Conservation (phyloP, 2,113 vertebrate genomes). For the Thalassoma bifasciatum region DNA sequence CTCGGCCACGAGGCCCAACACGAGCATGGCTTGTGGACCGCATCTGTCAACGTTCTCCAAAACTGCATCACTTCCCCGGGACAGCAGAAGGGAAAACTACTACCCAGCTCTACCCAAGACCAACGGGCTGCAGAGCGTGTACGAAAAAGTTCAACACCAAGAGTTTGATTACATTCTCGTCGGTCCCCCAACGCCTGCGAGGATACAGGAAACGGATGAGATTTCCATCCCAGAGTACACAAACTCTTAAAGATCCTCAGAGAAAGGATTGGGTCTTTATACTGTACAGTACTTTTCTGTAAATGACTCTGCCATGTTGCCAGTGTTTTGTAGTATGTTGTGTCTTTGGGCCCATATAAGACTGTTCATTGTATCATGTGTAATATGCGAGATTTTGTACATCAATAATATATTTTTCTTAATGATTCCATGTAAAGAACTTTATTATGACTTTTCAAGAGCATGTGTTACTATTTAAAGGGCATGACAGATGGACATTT, state of each 20-base stretch:
- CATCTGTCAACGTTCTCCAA: conserved; percentile 92
- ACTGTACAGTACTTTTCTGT: conserved; percentile 72
- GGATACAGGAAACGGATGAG: conserved; percentile 93
- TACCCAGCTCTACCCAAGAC: conserved; percentile 92
- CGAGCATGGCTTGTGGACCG: conserved; percentile 78
- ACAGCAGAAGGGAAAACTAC: conserved; percentile 90
- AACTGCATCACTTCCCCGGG: conserved; percentile 91
- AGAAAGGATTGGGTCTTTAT: conserved; percentile 46
- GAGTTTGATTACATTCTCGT: conserved; percentile 92
- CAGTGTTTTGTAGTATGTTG: conserved; percentile 76
- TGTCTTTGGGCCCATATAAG: conserved; percentile 75
- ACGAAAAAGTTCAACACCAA: conserved; percentile 93
- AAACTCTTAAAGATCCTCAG: conserved; percentile 78
- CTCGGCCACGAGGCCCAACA: conserved; percentile 87
- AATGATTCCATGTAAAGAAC: conserved; percentile 78
- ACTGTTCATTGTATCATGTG: conserved; percentile 82
- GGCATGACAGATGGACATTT: conserved; percentile 69
- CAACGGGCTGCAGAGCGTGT: conserved; percentile 92
- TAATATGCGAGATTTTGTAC: conserved; percentile 85
- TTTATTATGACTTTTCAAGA: conserved; percentile 79
- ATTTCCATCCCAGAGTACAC: conserved; percentile 89
- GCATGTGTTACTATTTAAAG: conserved; percentile 81
- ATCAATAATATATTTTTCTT: conserved; percentile 86
- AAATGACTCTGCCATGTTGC: conserved; percentile 65
- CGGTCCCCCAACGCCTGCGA: conserved; percentile 88